Evolutionary conservation across 1,140 invertebrate genomes (phyloP), one percentile per base, ranked within the genome.

Genomic region (Scylla paramamosain): DNA sequence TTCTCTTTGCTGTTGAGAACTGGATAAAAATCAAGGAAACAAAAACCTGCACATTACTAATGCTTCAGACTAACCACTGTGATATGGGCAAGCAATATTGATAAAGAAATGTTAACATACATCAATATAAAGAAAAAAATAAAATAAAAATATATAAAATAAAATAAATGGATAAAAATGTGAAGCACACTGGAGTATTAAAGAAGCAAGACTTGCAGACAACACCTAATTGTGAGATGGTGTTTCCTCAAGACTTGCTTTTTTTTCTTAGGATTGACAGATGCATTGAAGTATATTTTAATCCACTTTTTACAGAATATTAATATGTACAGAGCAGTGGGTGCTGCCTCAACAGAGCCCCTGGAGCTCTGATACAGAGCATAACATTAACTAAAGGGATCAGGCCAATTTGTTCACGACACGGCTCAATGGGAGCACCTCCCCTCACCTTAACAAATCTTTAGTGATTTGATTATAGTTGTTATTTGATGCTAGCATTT

Each of bases 281-380:
- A 86, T 88, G 87, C 25, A 90, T 82, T 25, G n/a, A 20, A 93
- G 77, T 82, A 39, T 39, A 48, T 32, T 48, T 93, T 0, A 93
- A 93, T 93, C 77, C 91, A 93, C 82, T 93, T 86, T 93, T 93
- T 93, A 93, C 91, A 93, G 77, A 16, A 77, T 93, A 93, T 46
- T 48, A 45, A 32, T 93, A 86, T 93, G 83, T 86, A 93, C 67
- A 93, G 82, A 46, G 20, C 31, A 48, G 67, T 83, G 91, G 82
- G 46, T 46, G 45, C 46, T 31, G 77, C 29, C 46, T 59, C 87
- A 86, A 92, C 89, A 84, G 90, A 46, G 90, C 48, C 82, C 91
- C 90, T 83, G 88, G 82, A 59, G 94, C 94, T 95, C 94, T 95
- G 94, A 95, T 95, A 95, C 94, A 95, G 94, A 95, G 94, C 94